Conservation (phyloP, 2,113 vertebrate genomes). For the Equus przewalskii region DNA sequence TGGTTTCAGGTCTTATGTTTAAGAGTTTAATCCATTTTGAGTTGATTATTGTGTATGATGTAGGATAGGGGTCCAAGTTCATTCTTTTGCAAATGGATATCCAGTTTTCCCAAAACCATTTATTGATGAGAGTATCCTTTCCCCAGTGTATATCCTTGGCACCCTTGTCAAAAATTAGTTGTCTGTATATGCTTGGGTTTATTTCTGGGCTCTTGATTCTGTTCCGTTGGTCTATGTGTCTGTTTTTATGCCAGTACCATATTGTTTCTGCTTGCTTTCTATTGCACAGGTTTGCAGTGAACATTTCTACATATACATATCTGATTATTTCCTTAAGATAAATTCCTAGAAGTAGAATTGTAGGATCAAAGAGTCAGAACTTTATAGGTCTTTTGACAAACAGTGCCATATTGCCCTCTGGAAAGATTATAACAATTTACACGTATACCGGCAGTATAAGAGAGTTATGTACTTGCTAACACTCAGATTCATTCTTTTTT, state of each 20-base stretch:
- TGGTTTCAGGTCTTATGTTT: not conserved
- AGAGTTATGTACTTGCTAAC: not conserved
- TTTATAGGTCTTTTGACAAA: not conserved
- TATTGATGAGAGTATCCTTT: not conserved
- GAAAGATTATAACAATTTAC: conserved; percentile 18
- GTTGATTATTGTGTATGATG: not conserved
- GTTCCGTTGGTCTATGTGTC: not conserved
- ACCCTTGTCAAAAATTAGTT: not conserved
- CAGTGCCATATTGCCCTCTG: not conserved
- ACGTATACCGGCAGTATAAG: not conserved
- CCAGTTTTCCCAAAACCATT: not conserved
- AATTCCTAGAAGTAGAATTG: not conserved
- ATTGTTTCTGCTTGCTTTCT: conserved; percentile 33
- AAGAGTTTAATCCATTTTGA: not conserved
- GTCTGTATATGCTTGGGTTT: not conserved
- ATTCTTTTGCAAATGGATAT: not conserved
- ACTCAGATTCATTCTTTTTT: not conserved
- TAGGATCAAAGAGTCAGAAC: not conserved
- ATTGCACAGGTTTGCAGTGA: not conserved
- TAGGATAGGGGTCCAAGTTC: not conserved
- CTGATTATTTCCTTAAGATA: conserved; percentile 37
- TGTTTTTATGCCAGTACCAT: not conserved
- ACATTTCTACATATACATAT: not conserved
- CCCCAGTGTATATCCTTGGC: not conserved
- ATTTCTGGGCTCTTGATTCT: not conserved